These are phyloP conservation scores for Thamnaconus septentrionalis DNA, from an alignment of 2,113 vertebrate genomes.

Conservation along the genomic window DNA sequence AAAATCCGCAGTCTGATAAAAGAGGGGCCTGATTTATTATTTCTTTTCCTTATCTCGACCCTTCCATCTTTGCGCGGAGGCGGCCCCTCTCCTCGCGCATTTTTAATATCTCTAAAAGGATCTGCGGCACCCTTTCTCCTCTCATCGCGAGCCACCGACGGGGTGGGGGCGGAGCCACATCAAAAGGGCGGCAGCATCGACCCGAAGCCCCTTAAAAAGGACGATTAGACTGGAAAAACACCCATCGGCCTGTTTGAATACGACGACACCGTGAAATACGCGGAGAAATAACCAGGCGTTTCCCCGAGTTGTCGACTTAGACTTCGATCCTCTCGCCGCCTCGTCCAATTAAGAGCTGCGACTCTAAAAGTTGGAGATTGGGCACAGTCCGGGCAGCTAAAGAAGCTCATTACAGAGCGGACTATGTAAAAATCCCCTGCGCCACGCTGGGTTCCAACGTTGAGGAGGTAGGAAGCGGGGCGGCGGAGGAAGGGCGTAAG, in stretches of 20 bases:
- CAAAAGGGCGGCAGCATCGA: slow-evolving; percentile 35
- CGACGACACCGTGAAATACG: too few species aligned
- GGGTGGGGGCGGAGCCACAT: slow-evolving; percentile 21
- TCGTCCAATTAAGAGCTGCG: slow-evolving; percentile 32
- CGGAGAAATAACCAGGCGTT: too few species aligned
- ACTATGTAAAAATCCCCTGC: slow-evolving; percentile 15
- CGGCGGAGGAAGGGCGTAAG: neutral
- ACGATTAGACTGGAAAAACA: slow-evolving; percentile 30
- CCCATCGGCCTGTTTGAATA: neutral
- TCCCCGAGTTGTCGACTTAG: neutral
- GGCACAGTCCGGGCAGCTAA: slow-evolving; percentile 3
- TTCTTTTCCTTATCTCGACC: slow-evolving; percentile 25
- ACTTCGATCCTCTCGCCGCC: slow-evolving; percentile 13
- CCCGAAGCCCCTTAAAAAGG: slow-evolving; percentile 37
- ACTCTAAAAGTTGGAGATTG: neutral
- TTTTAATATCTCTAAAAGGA: slow-evolving; percentile 50
- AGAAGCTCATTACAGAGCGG: slow-evolving; percentile 39
- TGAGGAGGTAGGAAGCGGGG: neutral
- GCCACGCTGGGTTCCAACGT: slow-evolving; percentile 5
- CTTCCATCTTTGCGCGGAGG: slow-evolving; percentile 22
- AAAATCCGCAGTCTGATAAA: slow-evolving; percentile 43
- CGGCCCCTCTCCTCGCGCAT: slow-evolving; percentile 23
- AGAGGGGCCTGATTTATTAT: neutral
- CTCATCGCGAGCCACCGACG: slow-evolving; percentile 31
- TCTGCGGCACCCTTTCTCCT: slow-evolving; percentile 20